Evolutionary conservation across 23 tunicate genomes (phyloP).

Genomic region (Botrylloides violaceus): DNA sequence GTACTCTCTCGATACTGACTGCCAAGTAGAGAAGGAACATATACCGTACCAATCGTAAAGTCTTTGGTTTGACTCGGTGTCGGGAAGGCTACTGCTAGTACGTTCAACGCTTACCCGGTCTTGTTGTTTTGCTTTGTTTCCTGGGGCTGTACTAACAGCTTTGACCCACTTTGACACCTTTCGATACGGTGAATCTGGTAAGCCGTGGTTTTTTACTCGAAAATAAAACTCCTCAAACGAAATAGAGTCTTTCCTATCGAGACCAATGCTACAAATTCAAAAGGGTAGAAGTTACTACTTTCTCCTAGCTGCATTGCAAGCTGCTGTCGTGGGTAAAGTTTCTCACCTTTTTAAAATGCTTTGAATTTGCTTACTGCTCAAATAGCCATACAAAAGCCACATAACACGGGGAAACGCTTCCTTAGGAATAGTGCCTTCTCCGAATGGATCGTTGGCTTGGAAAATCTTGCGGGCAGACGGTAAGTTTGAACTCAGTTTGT

Average conservation of each 20-base stretch:
- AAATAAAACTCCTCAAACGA: conserved; percentile 46
- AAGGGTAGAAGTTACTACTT: too few species aligned
- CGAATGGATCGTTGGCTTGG: conserved; percentile 76
- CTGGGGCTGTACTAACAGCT: conserved; percentile 6
- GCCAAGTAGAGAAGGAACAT: too few species aligned
- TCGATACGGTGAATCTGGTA: conserved; percentile 34
- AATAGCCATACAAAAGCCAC: conserved; percentile 77
- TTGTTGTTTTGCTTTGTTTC: background rate
- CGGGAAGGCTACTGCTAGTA: too few species aligned
- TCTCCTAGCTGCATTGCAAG: too few species aligned
- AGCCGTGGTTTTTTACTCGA: conserved; percentile 27
- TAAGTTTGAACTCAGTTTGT: conserved; percentile 40
- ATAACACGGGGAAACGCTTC: conserved; percentile 81
- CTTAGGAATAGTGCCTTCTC: conserved; percentile 76
- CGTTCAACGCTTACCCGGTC: too few species aligned
- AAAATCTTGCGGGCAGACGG: conserved; percentile 55
- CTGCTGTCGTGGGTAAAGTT: too few species aligned
- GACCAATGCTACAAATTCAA: conserved; percentile 33
- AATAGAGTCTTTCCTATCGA: conserved; percentile 47
- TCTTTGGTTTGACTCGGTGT: too few species aligned
- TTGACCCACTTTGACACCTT: conserved; percentile 21
- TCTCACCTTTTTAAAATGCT: conserved; percentile 45
- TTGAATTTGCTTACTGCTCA: conserved; percentile 53
- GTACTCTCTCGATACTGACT: too few species aligned
- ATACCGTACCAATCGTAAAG: too few species aligned